phyloP scores from a whole-genome alignment of 2,888 invertebrate genomes.

The Myopa testacea region DNA sequence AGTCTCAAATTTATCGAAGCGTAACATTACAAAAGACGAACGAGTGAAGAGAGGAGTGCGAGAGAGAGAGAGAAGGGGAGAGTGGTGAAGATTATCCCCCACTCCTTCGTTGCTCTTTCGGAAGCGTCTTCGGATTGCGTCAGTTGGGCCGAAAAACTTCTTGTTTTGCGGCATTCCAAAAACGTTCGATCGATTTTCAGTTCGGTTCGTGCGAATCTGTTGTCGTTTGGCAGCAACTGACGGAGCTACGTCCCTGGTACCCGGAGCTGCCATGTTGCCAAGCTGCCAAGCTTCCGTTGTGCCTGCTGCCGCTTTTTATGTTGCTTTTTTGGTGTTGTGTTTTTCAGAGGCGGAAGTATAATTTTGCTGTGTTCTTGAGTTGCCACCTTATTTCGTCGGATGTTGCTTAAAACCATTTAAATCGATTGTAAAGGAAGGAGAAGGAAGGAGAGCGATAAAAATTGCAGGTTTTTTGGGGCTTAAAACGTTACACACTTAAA shows the following conservation, averaged over 20 bases:
- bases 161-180: neutral
- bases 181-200: neutral
- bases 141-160: neutral
- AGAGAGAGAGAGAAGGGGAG: neutral
- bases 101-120: neutral
- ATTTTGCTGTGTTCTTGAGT: conserved; percentile 19
- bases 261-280: neutral
- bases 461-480: neutral
- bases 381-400: conserved; percentile 3
- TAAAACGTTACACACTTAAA: no score
- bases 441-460: neutral
- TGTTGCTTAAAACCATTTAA: neutral
- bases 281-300: neutral
- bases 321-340: neutral
- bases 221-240: neutral
- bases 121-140: neutral
- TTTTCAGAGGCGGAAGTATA: conserved; percentile 18
- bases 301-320: neutral
- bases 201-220: neutral
- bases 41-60: neutral
- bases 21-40: conserved; percentile 51
- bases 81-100: neutral
- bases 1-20: conserved; percentile 62
- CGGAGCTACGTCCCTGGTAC: neutral
- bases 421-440: neutral